Evolutionary conservation across 2,113 vertebrate genomes (phyloP).

Genomic region (Pangasianodon hypophthalmus): DNA sequence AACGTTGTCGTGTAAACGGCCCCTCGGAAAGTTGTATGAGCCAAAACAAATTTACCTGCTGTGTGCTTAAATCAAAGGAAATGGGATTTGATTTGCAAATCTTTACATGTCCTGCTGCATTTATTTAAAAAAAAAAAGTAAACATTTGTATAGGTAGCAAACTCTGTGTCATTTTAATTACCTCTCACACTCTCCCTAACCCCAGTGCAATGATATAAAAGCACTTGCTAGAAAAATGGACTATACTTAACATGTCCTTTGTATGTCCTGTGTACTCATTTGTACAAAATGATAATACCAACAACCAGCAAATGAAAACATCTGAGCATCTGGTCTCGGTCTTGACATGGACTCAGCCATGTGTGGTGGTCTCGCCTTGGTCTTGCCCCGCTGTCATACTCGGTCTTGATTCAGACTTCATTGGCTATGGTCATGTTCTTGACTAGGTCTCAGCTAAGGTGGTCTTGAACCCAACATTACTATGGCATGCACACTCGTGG

Average conservation of each 20-base stretch:
- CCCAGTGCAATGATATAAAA: neutral
- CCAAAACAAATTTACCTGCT: neutral
- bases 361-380: neutral
- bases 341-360: neutral
- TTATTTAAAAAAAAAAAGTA: neutral
- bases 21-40: neutral
- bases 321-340: neutral
- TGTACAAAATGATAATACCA: neutral
- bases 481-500: neutral
- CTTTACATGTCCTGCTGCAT: neutral
- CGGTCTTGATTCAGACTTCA: neutral
- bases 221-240: neutral
- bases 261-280: neutral
- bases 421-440: neutral
- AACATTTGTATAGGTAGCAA: neutral
- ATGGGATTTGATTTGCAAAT: neutral
- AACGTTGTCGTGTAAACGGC: too few species aligned
- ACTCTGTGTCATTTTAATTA: neutral
- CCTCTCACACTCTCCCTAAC: neutral
- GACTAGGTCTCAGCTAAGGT: neutral
- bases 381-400: neutral
- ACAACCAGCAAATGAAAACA: neutral
- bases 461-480: neutral
- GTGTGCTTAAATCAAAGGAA: neutral
- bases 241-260: neutral